Conservation (phyloP, 2,113 vertebrate species). For the Nycticryphes semicollaris region DNA sequence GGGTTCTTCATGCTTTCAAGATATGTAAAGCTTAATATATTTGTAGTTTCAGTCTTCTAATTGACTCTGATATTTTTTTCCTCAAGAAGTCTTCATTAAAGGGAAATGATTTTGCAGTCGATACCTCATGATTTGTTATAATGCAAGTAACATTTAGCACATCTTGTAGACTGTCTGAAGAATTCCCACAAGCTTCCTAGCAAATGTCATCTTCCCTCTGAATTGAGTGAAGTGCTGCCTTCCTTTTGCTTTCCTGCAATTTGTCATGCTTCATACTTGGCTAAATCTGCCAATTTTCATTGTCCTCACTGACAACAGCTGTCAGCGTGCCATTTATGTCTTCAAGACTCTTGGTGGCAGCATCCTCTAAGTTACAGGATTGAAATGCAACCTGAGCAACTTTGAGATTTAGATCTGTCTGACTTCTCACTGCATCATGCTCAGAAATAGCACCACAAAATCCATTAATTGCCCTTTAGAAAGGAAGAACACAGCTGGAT, state of each 20-base stretch:
- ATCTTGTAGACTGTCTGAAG: conserved; percentile 49
- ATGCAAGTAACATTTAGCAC: conserved; percentile 54
- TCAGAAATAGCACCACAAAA: not conserved
- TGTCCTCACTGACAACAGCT: conserved; percentile 49
- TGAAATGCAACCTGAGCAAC: not conserved
- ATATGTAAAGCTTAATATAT: not conserved
- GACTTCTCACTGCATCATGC: not conserved
- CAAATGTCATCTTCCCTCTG: conserved; percentile 60
- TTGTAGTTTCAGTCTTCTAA: not conserved
- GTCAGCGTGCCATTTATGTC: conserved; percentile 15
- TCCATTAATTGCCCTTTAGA: not conserved
- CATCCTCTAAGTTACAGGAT: conserved; percentile 49
- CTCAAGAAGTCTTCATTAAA: conserved; percentile 40
- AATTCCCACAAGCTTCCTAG: conserved; percentile 54
- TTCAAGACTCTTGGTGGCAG: conserved; percentile 61
- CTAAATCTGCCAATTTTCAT: conserved; percentile 62
- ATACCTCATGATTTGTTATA: conserved; percentile 47
- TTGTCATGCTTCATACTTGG: conserved; percentile 65
- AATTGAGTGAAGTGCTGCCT: conserved; percentile 16
- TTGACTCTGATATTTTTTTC: conserved; percentile 6
- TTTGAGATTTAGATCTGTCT: not conserved
- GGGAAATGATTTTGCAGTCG: conserved; percentile 33
- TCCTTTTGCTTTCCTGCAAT: conserved; percentile 51
- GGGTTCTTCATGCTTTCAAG: not conserved
- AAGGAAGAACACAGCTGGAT: not conserved